Evolutionary conservation across 2,113 vertebrate species (phyloP).

Genomic region (Hemichromis elongatus): DNA sequence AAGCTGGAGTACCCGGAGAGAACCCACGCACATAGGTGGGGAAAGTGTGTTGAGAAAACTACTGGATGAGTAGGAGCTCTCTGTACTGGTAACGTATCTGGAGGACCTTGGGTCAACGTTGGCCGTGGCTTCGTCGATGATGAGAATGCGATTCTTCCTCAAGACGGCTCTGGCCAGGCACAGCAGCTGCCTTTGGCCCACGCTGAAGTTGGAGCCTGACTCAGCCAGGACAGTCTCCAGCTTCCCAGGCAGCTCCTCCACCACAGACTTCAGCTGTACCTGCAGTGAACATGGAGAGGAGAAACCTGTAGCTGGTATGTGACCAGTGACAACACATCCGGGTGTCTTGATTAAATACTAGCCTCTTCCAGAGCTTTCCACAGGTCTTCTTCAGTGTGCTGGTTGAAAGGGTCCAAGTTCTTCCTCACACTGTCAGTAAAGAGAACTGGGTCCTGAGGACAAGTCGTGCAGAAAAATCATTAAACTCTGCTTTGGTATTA

Average conservation of each 20-base stretch:
- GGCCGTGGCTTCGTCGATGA: conserved; percentile 96
- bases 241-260: conserved; percentile 88
- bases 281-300: conserved; percentile 54
- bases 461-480: not conserved
- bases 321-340: not conserved
- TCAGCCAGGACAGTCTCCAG: conserved; percentile 90
- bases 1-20: too few relatives aligned
- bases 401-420: conserved; percentile 90
- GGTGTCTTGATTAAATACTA: not conserved
- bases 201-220: conserved; percentile 94
- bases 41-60: not conserved
- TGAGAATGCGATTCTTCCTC: conserved; percentile 90
- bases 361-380: conserved; percentile 88
- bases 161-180: conserved; percentile 92
- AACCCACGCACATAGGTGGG: too few relatives aligned
- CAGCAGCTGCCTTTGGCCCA: conserved; percentile 93
- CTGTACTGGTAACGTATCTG: not conserved
- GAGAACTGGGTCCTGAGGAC: conserved; percentile 81
- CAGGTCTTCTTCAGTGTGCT: conserved; percentile 84
- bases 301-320: not conserved
- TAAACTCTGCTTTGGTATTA: not conserved
- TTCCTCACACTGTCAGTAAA: conserved; percentile 93
- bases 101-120: conserved; percentile 85
- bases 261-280: conserved; percentile 89
- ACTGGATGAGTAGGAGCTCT: not conserved